A percentile compares a stretch with the other conserved stretches of the same genome.
phyloP scores from a whole-genome alignment of 2,113 vertebrate genomes.

The Ctenomys sociabilis region DNA sequence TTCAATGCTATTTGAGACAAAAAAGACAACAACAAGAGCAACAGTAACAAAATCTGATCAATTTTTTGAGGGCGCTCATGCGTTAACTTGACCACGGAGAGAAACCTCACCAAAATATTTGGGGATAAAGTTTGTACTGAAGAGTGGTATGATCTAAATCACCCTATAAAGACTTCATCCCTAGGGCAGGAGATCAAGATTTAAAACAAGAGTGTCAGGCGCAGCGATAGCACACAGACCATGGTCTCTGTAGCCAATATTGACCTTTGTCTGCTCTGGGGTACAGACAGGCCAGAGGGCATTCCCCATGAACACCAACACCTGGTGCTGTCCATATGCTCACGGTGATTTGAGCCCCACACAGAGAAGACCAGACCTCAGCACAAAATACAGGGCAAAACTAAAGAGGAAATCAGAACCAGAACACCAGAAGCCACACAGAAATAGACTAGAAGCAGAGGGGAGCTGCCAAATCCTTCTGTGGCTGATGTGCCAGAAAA shows the following conservation, averaged over 20 bases:
- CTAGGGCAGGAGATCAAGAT: neutral
- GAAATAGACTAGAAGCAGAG: neutral
- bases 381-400: neutral
- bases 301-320: neutral
- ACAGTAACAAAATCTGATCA: neutral
- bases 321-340: neutral
- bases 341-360: neutral
- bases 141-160: neutral
- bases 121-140: neutral
- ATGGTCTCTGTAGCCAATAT: accelerated
- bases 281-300: neutral
- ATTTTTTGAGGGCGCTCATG: neutral
- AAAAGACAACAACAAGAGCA: no score
- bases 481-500: no score
- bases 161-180: neutral
- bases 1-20: neutral
- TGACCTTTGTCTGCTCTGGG: neutral
- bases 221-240: neutral
- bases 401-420: neutral
- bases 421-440: neutral
- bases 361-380: neutral
- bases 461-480: neutral
- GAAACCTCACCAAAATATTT: neutral
- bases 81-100: neutral
- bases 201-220: no score